These are phyloP conservation scores for Druon quercuslanigerum DNA, from an alignment of 1,140 invertebrate species.

Conservation along the genomic window DNA sequence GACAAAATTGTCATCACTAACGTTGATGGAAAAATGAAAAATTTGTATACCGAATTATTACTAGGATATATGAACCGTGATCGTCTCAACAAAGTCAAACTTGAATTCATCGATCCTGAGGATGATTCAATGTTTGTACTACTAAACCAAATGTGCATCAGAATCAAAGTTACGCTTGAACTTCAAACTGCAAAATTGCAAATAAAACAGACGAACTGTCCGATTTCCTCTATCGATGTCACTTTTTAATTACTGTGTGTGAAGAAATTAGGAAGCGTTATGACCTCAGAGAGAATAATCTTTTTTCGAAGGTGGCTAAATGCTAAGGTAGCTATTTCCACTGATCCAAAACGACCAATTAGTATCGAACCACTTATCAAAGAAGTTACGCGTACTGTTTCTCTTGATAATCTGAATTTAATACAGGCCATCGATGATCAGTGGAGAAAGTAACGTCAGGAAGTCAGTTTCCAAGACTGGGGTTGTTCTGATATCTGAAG, in stretches of 20 bases:
- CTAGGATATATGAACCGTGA: too few species aligned
- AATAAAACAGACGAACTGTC: background rate
- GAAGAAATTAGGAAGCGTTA: conserved; percentile 13
- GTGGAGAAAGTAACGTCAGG: too few species aligned
- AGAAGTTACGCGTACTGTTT: too few species aligned
- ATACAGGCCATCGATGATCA: too few species aligned
- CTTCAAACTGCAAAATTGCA: background rate
- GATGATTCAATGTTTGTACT: conserved; percentile 29
- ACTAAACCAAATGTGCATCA: conserved; percentile 22
- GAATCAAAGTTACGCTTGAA: conserved; percentile 1
- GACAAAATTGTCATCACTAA: conserved; percentile 30
- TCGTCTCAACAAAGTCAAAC: conserved; percentile 1
- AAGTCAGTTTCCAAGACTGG: too few species aligned
- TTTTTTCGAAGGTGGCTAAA: too few species aligned
- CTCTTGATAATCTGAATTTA: too few species aligned
- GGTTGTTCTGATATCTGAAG: too few species aligned
- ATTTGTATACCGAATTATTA: background rate
- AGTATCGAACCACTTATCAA: too few species aligned
- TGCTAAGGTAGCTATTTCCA: too few species aligned
- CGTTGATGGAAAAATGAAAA: conserved; percentile 31
- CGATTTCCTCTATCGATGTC: background rate
- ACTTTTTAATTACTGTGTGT: background rate
- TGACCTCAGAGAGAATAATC: too few species aligned
- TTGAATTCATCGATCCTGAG: conserved; percentile 19
- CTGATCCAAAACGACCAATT: too few species aligned